A percentile compares a stretch with the other conserved stretches of the same genome.
Evolutionary conservation across 2,113 vertebrate species (phyloP).

Genomic region (Polypterus senegalus): DNA sequence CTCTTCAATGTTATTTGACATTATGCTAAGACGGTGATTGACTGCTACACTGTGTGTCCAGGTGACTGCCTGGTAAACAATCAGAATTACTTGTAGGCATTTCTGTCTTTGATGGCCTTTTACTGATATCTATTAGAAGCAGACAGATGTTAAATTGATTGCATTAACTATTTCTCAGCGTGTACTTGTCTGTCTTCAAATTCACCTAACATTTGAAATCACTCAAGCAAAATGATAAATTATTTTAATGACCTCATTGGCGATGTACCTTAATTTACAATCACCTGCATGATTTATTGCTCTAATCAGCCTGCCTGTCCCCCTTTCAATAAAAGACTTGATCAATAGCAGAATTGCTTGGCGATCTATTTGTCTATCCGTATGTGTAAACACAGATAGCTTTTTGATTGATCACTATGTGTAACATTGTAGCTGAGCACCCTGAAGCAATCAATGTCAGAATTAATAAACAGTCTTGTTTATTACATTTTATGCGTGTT

Average conservation of each 20-base stretch:
- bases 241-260: conserved; percentile 8
- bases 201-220: background rate
- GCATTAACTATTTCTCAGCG: background rate
- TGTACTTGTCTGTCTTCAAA: conserved; percentile 1
- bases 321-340: background rate
- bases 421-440: background rate
- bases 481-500: background rate
- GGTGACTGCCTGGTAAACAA: background rate
- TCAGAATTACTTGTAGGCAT: background rate
- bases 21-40: background rate
- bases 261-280: background rate
- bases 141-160: conserved; percentile 1
- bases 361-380: background rate
- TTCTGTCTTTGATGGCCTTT: conserved; percentile 1
- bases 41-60: background rate
- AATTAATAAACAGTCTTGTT: conserved; percentile 1
- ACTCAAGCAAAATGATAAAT: conserved; percentile 1
- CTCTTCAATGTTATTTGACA: no score
- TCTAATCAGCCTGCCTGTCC: background rate
- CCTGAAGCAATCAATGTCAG: conserved; percentile 1
- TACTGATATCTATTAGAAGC: background rate
- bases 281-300: conserved; percentile 4
- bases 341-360: conserved; percentile 2
- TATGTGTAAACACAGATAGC: conserved; percentile 1
- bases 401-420: conserved; percentile 1